Evolutionary conservation across 2,797 vertebrate genomes (phyloP), one percentile per base, ranked within the genome.

Genomic region (Gallinago nigripennis): DNA sequence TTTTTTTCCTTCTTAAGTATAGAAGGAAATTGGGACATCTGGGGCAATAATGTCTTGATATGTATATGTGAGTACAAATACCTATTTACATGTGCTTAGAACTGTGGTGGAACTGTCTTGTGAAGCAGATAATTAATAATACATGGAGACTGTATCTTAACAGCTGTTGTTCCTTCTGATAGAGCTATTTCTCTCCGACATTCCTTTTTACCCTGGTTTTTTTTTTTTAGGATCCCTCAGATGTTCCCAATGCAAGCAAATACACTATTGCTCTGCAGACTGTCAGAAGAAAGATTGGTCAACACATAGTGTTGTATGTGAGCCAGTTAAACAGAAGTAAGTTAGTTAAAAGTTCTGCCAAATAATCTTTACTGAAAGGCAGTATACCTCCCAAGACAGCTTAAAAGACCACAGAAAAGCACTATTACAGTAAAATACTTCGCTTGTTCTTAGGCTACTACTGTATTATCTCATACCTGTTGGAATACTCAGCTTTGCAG

Each of bases 261-360:
- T 97, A 0, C 90, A 92, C 63, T 99, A 99, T 75, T 99, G 99
- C 95, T 99, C 99, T 24, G 90, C 91, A 41, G 63, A 69, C 2
- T 99, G 99, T 94, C 99, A 99, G 98, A 97, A 94, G n/a, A 97
- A 98, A 83, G 99, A 99, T 88, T 99, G 99, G 99, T 97, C 97
- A 23, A 96, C 95, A 9, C 99, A 99, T 85, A 97, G 96, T 77
- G 96, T 97, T 28, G 65, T 98, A 45, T 99, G 99, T 96, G 98
- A 97, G 28, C 72, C 97, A 16, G 3, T 94, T 86, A 97, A 97
- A 90, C 76, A 69, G 17, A 97, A 93, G 98, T 98, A 95, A 97
- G 97, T 92, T 82, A 69, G 6, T n/a, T 37, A 51, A 31, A 78
- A 92, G 9, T 61, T 94, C 23, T 90, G 31, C 64, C 61, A 65